These are phyloP conservation scores for Platysternon megacephalum DNA, from an alignment of 2,113 vertebrate species.

Conservation along the genomic window DNA sequence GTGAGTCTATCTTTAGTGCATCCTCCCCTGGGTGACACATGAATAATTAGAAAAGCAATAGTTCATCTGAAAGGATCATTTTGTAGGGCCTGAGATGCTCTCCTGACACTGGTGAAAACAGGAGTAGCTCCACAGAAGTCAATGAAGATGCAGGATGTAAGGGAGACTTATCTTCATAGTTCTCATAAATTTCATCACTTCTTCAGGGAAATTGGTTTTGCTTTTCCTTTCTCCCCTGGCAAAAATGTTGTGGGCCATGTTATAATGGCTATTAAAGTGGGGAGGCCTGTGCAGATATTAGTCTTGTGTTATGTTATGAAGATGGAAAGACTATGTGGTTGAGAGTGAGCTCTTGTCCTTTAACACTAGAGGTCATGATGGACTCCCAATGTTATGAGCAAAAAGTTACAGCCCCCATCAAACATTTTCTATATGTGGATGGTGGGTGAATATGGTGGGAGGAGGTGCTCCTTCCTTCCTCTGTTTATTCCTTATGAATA, in stretches of 20 bases:
- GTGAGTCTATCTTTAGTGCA: background rate
- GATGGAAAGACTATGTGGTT: background rate
- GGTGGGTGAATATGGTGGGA: no score
- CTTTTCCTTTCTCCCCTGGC: background rate
- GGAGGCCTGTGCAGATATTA: background rate
- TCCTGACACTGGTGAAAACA: background rate
- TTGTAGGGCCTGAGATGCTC: background rate
- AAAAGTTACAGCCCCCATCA: background rate
- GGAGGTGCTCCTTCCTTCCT: background rate
- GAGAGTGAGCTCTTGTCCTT: rapidly evolving
- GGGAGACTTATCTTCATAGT: background rate
- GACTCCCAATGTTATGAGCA: constrained; percentile 7
- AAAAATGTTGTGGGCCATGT: background rate
- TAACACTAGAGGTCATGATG: background rate
- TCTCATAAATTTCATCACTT: background rate
- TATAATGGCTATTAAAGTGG: background rate
- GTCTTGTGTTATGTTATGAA: background rate
- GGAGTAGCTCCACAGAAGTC: background rate
- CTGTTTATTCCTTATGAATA: constrained; percentile 15
- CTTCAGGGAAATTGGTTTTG: background rate
- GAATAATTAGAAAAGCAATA: background rate
- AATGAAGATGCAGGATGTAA: background rate
- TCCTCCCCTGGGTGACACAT: background rate
- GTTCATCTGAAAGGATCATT: background rate
- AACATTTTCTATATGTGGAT: background rate